phyloP scores from a whole-genome alignment of 2,888 invertebrate genomes.

The Hetaerina titia region DNA sequence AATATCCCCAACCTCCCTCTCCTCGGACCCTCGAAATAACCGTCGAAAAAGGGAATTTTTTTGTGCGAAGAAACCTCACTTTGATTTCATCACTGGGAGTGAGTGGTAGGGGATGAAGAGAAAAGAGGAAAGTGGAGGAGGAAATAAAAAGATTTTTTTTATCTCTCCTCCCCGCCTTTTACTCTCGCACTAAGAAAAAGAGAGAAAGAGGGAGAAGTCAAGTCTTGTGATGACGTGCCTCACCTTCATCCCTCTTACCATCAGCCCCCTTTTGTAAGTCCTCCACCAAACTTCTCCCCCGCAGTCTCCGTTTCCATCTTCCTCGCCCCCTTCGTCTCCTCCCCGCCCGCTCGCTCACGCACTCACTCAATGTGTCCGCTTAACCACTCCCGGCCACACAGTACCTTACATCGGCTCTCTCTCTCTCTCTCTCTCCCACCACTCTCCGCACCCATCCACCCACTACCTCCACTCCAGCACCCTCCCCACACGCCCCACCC shows the following conservation, averaged over 20 bases:
- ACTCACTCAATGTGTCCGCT: conserved; percentile 44
- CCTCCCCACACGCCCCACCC: conserved; percentile 71
- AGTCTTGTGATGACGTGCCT: not conserved
- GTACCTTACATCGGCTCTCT: no score
- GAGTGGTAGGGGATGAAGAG: not conserved
- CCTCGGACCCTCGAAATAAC: not conserved
- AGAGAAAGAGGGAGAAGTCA: not conserved
- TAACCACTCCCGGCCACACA: no score
- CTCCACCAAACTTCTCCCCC: conserved; percentile 48
- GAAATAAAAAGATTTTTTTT: not conserved
- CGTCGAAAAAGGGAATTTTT: not conserved
- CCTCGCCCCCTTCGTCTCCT: conserved; percentile 71
- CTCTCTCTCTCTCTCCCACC: no score
- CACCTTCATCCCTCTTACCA: not conserved
- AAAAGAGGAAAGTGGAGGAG: not conserved
- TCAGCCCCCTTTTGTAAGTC: not conserved
- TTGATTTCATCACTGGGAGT: conserved; percentile 31
- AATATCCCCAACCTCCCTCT: conserved; percentile 32
- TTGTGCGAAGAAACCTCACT: not conserved
- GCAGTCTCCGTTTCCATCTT: not conserved
- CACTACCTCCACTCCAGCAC: not conserved
- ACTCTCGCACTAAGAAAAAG: not conserved
- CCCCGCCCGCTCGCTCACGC: not conserved
- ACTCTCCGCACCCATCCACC: not conserved
- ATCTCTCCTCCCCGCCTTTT: not conserved